Conservation (phyloP, 2,113 vertebrate species). For the Arvicanthis niloticus region DNA sequence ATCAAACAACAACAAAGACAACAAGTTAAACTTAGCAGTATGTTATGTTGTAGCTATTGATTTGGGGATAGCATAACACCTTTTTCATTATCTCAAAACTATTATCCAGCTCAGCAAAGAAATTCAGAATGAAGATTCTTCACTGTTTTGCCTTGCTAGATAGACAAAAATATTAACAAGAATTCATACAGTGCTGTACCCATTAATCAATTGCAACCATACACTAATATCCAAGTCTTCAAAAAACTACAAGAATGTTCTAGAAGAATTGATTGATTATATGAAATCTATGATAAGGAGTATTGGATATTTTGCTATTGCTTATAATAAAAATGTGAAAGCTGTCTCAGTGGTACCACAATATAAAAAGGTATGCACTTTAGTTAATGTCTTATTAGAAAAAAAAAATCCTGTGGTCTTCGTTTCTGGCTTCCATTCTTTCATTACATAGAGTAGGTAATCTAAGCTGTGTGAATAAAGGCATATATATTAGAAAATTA, state of each 20-base stretch:
- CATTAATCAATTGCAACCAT: background rate
- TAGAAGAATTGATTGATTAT: background rate
- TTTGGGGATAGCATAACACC: background rate
- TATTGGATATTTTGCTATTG: background rate
- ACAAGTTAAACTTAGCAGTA: background rate
- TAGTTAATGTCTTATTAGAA: background rate
- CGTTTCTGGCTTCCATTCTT: conserved; percentile 7
- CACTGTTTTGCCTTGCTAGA: background rate
- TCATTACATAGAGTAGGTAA: background rate
- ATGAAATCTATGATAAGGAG: background rate
- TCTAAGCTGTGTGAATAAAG: background rate
- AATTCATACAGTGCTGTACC: background rate
- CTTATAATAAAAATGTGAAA: conserved; percentile 16
- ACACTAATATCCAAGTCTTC: background rate
- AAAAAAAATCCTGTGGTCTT: background rate
- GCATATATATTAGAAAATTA: background rate
- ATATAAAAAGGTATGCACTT: background rate
- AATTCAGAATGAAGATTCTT: background rate
- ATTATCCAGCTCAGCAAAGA: background rate
- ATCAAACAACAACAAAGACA: background rate
- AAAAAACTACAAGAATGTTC: background rate
- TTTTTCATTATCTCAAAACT: background rate
- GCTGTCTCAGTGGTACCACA: background rate
- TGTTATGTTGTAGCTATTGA: background rate
- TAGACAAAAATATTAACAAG: background rate